Percentiles rank a stretch among this genome's conserved stretches.
These are phyloP conservation scores for Pollenia amentaria DNA, from an alignment of 2,888 invertebrate genomes.

Conservation along the genomic window DNA sequence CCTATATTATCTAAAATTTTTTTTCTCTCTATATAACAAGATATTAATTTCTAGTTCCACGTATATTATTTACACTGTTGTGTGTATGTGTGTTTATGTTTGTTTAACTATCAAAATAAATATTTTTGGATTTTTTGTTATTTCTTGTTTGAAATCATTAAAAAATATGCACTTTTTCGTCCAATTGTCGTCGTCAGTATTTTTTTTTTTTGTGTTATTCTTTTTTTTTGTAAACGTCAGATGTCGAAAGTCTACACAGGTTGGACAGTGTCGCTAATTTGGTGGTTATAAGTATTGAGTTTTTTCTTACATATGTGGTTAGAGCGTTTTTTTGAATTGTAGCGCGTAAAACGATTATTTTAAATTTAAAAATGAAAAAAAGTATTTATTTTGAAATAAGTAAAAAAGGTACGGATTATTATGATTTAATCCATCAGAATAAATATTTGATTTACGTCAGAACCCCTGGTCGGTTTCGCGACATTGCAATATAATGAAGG, in stretches of 20 bases:
- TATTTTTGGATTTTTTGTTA: slow-evolving; percentile 43
- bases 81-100: slow-evolving; percentile 34
- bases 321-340: neutral
- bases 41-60: slow-evolving; percentile 32
- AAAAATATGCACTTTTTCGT: slow-evolving; percentile 54
- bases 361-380: neutral
- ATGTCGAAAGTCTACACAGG: slow-evolving; percentile 45
- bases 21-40: neutral
- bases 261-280: slow-evolving; percentile 18
- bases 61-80: slow-evolving; percentile 52
- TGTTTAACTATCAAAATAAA: slow-evolving; percentile 36
- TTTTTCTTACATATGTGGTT: neutral
- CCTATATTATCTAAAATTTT: neutral
- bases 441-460: no score
- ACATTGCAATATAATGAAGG: no score
- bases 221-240: slow-evolving; percentile 52
- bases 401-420: no score
- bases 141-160: slow-evolving; percentile 56
- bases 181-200: slow-evolving; percentile 68
- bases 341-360: neutral
- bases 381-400: no score
- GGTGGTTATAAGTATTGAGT: neutral
- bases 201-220: slow-evolving; percentile 53
- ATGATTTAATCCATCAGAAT: no score
- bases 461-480: no score